Conservation (phyloP, 2,113 vertebrate genomes). For the Brienomyrus longianalis region DNA sequence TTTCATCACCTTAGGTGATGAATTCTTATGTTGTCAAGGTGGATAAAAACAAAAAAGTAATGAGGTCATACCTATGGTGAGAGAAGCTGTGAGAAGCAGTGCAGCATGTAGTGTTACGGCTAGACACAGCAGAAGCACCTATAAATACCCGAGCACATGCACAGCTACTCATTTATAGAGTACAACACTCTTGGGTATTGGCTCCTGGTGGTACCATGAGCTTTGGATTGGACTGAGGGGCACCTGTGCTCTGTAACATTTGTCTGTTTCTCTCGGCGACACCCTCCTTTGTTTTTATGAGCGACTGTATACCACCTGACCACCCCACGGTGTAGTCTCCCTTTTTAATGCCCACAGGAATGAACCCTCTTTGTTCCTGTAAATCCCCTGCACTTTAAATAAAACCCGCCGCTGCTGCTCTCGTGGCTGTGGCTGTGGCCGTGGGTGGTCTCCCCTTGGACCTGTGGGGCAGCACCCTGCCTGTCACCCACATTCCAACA, state of each 20-base stretch:
- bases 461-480: background rate
- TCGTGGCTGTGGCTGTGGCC: background rate
- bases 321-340: background rate
- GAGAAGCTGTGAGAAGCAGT: background rate
- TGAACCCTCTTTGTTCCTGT: slow-evolving; percentile 3
- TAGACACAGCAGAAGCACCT: background rate
- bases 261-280: background rate
- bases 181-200: background rate
- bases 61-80: background rate
- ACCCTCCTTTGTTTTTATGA: background rate
- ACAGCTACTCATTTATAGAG: background rate
- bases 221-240: background rate
- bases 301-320: background rate
- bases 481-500: background rate
- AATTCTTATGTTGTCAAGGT: background rate
- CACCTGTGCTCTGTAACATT: no score
- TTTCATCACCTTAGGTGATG: background rate
- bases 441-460: background rate
- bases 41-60: background rate
- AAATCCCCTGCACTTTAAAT: slow-evolving; percentile 23
- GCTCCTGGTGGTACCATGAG: background rate
- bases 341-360: background rate
- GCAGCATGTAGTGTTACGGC: background rate
- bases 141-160: background rate
- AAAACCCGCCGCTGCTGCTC: background rate